Percentiles rank a stretch among this genome's conserved stretches.
phyloP scores from a whole-genome alignment of 1,140 invertebrate species.

The Mactra quadrangularis region DNA sequence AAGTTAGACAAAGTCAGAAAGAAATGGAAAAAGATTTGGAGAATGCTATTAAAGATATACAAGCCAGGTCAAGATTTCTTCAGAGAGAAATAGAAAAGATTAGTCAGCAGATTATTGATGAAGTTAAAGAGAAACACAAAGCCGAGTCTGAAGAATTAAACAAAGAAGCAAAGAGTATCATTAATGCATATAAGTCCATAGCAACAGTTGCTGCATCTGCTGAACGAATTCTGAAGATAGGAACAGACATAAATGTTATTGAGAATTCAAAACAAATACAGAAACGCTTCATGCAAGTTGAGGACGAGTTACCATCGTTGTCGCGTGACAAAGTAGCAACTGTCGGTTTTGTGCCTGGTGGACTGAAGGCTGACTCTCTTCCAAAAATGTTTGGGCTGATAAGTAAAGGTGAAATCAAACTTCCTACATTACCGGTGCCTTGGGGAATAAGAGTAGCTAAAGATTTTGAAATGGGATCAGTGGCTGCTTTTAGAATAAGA shows the following conservation, averaged over 20 bases:
- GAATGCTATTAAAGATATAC: slow-evolving; percentile 65
- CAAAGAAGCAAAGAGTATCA: slow-evolving; percentile 61
- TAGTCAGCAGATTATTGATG: slow-evolving; percentile 58
- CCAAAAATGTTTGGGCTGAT: slow-evolving; percentile 68
- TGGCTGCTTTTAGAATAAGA: slow-evolving; percentile 64
- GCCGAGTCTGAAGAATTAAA: slow-evolving; percentile 62
- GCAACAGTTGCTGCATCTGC: slow-evolving; percentile 65
- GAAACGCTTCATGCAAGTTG: slow-evolving; percentile 66
- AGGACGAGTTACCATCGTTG: slow-evolving; percentile 66
- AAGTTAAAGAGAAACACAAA: slow-evolving; percentile 63
- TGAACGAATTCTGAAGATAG: slow-evolving; percentile 67
- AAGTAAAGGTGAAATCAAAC: slow-evolving; percentile 64
- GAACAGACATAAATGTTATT: slow-evolving; percentile 65
- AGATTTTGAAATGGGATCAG: slow-evolving; percentile 65
- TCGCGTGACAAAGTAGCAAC: slow-evolving; percentile 58
- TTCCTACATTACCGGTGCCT: slow-evolving; percentile 66
- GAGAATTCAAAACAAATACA: slow-evolving; percentile 64
- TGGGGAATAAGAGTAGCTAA: slow-evolving; percentile 69
- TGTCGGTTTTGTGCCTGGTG: slow-evolving; percentile 65
- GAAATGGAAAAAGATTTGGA: slow-evolving; percentile 61
- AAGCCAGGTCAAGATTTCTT: slow-evolving; percentile 60
- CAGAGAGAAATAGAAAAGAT: slow-evolving; percentile 71
- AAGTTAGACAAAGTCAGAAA: slow-evolving; percentile 62
- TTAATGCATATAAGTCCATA: slow-evolving; percentile 62
- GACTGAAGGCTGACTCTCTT: slow-evolving; percentile 57